phyloP scores from a whole-genome alignment of 1,140 invertebrate genomes.

The Hormaphis cornu region DNA sequence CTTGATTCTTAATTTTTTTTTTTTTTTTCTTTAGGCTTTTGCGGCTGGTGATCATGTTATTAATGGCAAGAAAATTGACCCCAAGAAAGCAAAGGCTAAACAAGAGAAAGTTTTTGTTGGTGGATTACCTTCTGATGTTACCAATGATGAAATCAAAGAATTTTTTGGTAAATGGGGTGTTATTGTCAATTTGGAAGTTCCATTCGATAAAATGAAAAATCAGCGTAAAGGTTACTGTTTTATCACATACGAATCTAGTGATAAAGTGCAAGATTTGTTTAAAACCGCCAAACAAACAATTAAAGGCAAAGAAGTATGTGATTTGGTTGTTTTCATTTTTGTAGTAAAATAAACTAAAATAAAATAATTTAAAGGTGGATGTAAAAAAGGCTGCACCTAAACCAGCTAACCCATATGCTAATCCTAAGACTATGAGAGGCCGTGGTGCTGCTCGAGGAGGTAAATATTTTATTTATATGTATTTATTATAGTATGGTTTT shows the following conservation, averaged over 20 bases:
- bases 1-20: conserved; percentile 32
- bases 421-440: conserved; percentile 50
- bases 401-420: conserved; percentile 67
- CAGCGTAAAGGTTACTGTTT: conserved; percentile 92
- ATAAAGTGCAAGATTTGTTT: conserved; percentile 79
- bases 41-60: conserved; percentile 76
- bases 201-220: conserved; percentile 91
- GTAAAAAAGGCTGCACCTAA: conserved; percentile 90
- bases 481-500: conserved; percentile 5
- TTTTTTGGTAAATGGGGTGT: conserved; percentile 85
- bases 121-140: conserved; percentile 76
- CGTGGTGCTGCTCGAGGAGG: conserved; percentile 57
- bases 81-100: conserved; percentile 86
- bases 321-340: conserved; percentile 38
- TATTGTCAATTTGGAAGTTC: conserved; percentile 88
- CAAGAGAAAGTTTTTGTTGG: conserved; percentile 95
- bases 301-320: conserved; percentile 71
- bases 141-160: conserved; percentile 83
- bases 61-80: conserved; percentile 87
- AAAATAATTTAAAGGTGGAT: conserved; percentile 51
- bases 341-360: conserved; percentile 41
- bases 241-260: conserved; percentile 86
- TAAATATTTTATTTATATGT: background rate
- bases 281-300: conserved; percentile 87
- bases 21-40: conserved; percentile 51